Percentiles rank a stretch among this genome's conserved stretches.
Conservation (phyloP, 1,140 invertebrate species). For the Argopecten irradians region DNA sequence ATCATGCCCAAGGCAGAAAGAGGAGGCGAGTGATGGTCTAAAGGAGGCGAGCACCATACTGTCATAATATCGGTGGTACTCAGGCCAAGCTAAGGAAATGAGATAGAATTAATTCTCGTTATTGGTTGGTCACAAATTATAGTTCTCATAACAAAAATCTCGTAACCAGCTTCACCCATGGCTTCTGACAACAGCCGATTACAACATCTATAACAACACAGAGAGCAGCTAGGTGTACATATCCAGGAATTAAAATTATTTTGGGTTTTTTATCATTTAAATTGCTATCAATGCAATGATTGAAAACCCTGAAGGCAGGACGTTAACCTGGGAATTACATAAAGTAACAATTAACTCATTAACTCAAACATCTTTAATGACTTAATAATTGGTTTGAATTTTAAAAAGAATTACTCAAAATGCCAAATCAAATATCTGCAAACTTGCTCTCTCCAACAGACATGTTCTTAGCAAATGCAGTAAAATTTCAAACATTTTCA, state of each 20-base stretch:
- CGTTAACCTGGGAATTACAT: background rate
- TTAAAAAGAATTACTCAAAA: too few relatives aligned
- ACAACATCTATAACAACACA: background rate
- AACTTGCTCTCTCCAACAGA: too few relatives aligned
- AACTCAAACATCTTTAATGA: background rate
- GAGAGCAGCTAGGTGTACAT: background rate
- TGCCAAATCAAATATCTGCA: too few relatives aligned
- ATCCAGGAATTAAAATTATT: background rate
- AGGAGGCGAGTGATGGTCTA: background rate
- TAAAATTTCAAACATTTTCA: background rate
- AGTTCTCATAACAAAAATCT: constrained; percentile 12
- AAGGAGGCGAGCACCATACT: background rate
- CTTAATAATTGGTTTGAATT: background rate
- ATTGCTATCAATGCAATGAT: background rate
- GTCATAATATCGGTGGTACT: background rate
- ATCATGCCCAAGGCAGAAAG: background rate
- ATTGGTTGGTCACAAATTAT: background rate
- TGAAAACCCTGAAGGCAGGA: background rate
- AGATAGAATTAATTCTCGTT: constrained; percentile 12
- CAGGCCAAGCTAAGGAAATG: background rate
- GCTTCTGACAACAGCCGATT: constrained; percentile 8
- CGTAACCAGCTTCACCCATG: constrained; percentile 14
- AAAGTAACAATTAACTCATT: background rate
- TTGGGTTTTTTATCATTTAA: background rate
- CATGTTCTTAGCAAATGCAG: too few relatives aligned